Percentiles rank a stretch among this genome's conserved stretches.
Conservation (phyloP, 2,888 invertebrate genomes). For the Drosophila prolongata region DNA sequence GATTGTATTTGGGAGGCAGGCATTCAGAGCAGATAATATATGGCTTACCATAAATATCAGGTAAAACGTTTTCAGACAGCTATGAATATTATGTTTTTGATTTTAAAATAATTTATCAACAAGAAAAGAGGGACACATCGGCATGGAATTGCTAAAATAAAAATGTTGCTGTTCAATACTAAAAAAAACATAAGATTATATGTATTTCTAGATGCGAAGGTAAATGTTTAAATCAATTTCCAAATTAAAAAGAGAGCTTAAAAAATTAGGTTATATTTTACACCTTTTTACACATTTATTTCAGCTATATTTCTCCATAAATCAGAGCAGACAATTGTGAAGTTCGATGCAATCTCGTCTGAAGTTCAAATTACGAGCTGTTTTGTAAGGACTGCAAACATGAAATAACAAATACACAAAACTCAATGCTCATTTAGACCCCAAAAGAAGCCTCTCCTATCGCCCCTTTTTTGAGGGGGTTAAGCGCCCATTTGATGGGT, state of each 20-base stretch:
- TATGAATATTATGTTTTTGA: background rate
- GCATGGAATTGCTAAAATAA: no score
- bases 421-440: constrained; percentile 30
- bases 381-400: constrained; percentile 45
- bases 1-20: background rate
- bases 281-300: background rate
- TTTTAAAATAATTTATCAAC: background rate
- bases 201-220: no score
- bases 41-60: background rate
- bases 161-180: no score
- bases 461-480: background rate
- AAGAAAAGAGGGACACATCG: no score
- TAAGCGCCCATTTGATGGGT: constrained; percentile 61
- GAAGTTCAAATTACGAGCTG: constrained; percentile 41
- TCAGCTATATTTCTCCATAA: background rate
- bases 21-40: background rate
- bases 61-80: background rate
- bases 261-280: no score
- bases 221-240: no score
- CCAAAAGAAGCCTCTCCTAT: constrained; percentile 26
- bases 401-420: constrained; percentile 35
- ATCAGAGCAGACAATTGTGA: background rate
- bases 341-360: constrained; percentile 15
- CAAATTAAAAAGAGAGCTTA: no score
- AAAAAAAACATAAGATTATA: no score